A percentile compares a stretch with the other conserved stretches of the same genome.
Conservation (phyloP, 2,888 invertebrate species). For the Dorcus parallelipipedus region DNA sequence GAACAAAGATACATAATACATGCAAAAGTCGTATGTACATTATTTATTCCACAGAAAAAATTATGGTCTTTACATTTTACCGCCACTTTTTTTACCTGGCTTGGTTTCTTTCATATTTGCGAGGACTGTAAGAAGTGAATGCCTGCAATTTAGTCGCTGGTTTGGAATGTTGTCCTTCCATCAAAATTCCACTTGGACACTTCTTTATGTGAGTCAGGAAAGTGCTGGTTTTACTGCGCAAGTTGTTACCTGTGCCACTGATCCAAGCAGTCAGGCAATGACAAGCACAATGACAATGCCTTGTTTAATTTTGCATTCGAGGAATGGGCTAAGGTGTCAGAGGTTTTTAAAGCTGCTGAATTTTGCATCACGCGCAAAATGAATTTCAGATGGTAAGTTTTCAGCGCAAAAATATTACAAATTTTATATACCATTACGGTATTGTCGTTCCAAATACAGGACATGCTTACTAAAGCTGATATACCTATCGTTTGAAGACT, state of each 20-base stretch:
- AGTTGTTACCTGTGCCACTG: slow-evolving; percentile 59
- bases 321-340: slow-evolving; percentile 26
- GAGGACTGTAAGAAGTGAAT: slow-evolving; percentile 50
- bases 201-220: slow-evolving; percentile 58
- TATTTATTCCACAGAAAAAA: no score
- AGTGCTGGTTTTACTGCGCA: slow-evolving; percentile 68
- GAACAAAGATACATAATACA: no score
- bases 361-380: not conserved
- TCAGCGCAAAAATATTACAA: no score
- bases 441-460: no score
- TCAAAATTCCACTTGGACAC: slow-evolving; percentile 75
- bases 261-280: slow-evolving; percentile 56
- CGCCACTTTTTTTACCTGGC: no score
- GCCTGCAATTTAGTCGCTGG: slow-evolving; percentile 66
- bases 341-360: not conserved
- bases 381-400: no score
- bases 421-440: no score
- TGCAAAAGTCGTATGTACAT: no score
- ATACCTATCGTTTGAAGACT: no score
- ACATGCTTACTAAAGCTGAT: no score
- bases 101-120: no score
- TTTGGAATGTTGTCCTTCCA: slow-evolving; percentile 69
- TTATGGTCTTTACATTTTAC: no score
- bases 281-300: slow-evolving; percentile 54
- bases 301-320: slow-evolving; percentile 49